A percentile compares a stretch with the other conserved stretches of the same genome.
These are phyloP conservation scores for Eupithecia abbreviata DNA, from an alignment of 2,888 invertebrate genomes.

Conservation along the genomic window DNA sequence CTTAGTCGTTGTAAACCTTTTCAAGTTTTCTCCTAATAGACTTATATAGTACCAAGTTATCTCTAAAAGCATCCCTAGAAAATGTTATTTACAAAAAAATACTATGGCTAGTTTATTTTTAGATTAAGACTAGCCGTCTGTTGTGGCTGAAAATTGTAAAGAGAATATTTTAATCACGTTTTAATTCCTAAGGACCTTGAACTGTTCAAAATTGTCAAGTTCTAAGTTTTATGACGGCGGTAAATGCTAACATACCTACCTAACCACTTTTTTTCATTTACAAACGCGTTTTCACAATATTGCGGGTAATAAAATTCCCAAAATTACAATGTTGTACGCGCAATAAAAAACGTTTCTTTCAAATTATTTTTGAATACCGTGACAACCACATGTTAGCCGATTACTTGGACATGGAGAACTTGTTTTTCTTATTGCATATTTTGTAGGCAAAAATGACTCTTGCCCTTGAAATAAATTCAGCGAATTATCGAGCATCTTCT, in stretches of 20 bases:
- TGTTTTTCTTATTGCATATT: neutral
- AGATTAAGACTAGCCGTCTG: too few species aligned
- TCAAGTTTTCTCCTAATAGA: neutral
- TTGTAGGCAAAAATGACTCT: neutral
- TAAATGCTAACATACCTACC: slow-evolving; percentile 1
- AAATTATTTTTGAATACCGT: slow-evolving; percentile 36
- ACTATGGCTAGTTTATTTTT: too few species aligned
- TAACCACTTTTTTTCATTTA: slow-evolving; percentile 12
- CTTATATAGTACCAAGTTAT: neutral
- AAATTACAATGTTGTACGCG: slow-evolving; percentile 35
- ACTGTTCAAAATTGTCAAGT: neutral
- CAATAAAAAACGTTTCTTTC: slow-evolving; percentile 39
- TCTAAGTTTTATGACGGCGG: neutral
- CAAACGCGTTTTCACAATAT: slow-evolving; percentile 21
- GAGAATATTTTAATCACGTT: neutral
- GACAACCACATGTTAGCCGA: slow-evolving; percentile 23
- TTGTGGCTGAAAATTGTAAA: too few species aligned
- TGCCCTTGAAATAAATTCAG: neutral
- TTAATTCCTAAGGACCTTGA: neutral
- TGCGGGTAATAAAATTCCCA: slow-evolving; percentile 28
- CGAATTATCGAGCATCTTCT: neutral
- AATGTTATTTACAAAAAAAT: too few species aligned
- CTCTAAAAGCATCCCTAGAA: neutral
- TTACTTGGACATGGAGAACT: neutral
- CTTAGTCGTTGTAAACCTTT: neutral